Evolutionary conservation across 2,888 invertebrate genomes (phyloP).

Genomic region (Pseudococcus jackbeardsleyi): DNA sequence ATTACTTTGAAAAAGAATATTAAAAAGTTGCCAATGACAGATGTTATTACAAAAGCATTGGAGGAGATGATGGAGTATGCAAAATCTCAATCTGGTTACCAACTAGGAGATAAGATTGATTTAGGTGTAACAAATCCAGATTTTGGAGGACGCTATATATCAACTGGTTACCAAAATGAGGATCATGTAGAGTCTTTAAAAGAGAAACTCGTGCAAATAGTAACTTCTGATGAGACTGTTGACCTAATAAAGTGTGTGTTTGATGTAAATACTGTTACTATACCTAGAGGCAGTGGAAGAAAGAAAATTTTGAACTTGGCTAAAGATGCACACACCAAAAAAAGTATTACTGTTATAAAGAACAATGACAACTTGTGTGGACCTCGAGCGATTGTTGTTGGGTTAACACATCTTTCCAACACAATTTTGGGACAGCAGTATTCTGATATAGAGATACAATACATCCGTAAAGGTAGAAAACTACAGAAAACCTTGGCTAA

Average conservation of each 20-base stretch:
- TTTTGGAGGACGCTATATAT: not conserved
- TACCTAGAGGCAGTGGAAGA: not conserved
- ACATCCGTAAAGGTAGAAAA: not conserved
- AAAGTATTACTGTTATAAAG: not conserved
- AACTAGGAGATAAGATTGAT: not conserved
- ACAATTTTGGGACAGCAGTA: not conserved
- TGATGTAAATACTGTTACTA: not conserved
- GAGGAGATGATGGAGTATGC: not conserved
- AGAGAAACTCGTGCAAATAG: too few species aligned
- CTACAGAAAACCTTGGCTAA: not conserved
- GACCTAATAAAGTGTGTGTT: not conserved
- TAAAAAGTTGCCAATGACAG: not conserved
- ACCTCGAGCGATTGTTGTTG: constrained; percentile 15
- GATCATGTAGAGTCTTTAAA: not conserved
- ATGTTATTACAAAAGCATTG: not conserved
- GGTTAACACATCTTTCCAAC: constrained; percentile 26
- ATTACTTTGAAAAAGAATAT: not conserved
- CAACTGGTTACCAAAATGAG: not conserved
- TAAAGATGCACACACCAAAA: constrained; percentile 6
- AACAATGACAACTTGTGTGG: constrained; percentile 46
- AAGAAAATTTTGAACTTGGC: not conserved
- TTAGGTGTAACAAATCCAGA: not conserved
- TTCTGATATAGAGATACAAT: too few species aligned
- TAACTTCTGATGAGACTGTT: not conserved
- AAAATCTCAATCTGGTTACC: not conserved